Base-by-base conservation (phyloP, 2,797 vertebrate species). In the Mormyrus proboscirostris region DNA sequence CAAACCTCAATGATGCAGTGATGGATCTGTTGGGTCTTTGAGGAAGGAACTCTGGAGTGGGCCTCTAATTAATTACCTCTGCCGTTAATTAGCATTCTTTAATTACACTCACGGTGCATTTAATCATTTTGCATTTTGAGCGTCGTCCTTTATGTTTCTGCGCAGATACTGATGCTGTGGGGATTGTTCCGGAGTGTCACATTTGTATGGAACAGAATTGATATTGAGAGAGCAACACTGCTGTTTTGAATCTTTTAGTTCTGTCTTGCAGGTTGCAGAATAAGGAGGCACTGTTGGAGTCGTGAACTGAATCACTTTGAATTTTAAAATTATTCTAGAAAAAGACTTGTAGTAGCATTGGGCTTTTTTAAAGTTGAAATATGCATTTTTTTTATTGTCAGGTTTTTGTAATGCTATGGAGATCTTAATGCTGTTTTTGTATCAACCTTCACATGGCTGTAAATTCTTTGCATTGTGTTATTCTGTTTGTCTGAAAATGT, bases 11-110 rank as follows among this genome's bases (percentile, higher is more conserved):
- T n/a, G 38, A 82, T 44, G 69, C 51, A 73, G 9, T 55, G 47
- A 87, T 82, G 14, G 41, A 59, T 89, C 22, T 47, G 16, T 51
- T 25, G 76, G 44, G 49, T 82, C 12, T 82, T 55, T 3, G 38
- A 82, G 86, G 38, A 19, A 9, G 12, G 51, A 51, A 38, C 29
- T 16, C 65, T 55, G 4, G 7, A 86, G 62, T 47, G 51, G 47
- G 51, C 29, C 69, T 44, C 3, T 50, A 88, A 59, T 88, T 47
- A 88, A 89, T 76, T 82, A 65, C 86, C 62, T 62, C 22, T 59
- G 89, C 53, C 25, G 12, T 89, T 87, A 16, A 82, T 89, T 89
- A 79, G 73, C 69, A 87, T 62, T 82, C 69, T 83, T 82, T 49
- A 89, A 82, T 88, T 89, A 87, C 53, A 53, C 38, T 33, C 55